Base-by-base conservation (phyloP, 2,888 invertebrate genomes). In the Hipparchia sbordonii region DNA sequence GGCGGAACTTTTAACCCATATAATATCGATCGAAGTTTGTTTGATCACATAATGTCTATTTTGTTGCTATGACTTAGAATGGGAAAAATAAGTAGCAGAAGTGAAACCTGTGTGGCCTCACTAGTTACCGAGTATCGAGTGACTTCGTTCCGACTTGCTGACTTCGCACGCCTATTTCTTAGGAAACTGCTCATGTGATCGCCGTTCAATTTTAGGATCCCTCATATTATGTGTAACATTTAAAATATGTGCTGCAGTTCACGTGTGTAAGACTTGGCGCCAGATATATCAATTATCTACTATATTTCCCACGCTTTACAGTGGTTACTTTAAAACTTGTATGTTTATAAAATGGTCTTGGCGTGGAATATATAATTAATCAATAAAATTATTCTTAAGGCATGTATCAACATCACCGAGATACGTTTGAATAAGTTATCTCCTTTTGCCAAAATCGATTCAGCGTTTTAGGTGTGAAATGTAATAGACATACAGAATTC, bases 141-240 rank as follows among this genome's bases (percentile, higher is more conserved):
- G 81, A 79, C 90, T 84, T 86, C 86, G 83, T 85, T 84, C 79
- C 78, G 74, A 71, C 63, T 54, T 71, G 91, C 90, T 91, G 89
- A 90, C 87, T 77, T 45, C 70, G 88, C 89, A 82, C 73, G 76
- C 77, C 78, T 80, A 87, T 81, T 91, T 91, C 90, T 82, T 82
- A 85, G 82, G 88, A 91, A 91, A 85, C 84, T 79, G 83, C 83
- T 84, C 84, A 85, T 85, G 83, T 81, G 85, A 87, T 87, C 83
- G 85, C 82, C 84, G 85, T 83, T 84, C 84, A 59, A 83, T 57
- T 68, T 74, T 74, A 68, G 73, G 71, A 73, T 72, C 69, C 57
- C 74, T 69, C 67, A 70, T 63, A 69, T 56, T 63, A 69, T 56
- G 48, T 46, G 62, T 33, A 13, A 10, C 46, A 13, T 46, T n/a